Base-by-base conservation (phyloP, 2,797 vertebrate species). In the Streptopelia turtur region DNA sequence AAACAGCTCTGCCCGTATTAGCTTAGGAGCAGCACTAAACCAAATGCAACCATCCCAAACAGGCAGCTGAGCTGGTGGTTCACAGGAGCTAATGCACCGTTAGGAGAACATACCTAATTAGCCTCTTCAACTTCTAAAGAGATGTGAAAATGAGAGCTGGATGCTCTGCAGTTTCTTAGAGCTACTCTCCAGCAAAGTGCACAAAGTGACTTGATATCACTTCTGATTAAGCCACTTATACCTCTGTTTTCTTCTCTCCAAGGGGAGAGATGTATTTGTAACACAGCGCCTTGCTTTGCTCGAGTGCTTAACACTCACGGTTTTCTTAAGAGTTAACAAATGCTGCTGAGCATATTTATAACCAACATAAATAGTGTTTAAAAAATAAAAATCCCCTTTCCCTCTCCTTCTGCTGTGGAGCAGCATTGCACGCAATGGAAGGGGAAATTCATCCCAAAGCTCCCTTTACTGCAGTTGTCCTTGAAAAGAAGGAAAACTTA, bases 281-380 rank as follows among this genome's bases (percentile, higher is more conserved):
- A 49, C 14, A 9, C 3, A 37, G 33, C 9, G 68, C 31, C 35
- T 77, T 61, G 25, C 47, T 88, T 24, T 39, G 69, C 33, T 25
- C 4, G 6, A 90, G 53, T 15, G 24, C 47, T 85, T 61, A 83
- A 30, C 15, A 5, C 17, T n/a, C 2, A 1, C 65, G 35, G 16
- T 43, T 81, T 86, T 53, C 70, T 83, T 43, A 63, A 60, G 43
- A 66, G 47, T 70, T 77, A 90, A 77, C 41, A 90, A 95, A 74
- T 41, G 37, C 30, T 80, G 33, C 37, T 76, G 27, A 59, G 30
- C 10, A 15, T 45, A 80, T 69, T 64, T 55, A 53, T 18, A 83
- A 79, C 35, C 30, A 30, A 37, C 20, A 55, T 12, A 79, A 65
- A 60, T 2, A 45, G 27, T 8, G 4, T 20, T 83, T 21, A 23